Evolutionary conservation across 2,888 invertebrate genomes (phyloP).

Genomic region (Drosophila ezoana): DNA sequence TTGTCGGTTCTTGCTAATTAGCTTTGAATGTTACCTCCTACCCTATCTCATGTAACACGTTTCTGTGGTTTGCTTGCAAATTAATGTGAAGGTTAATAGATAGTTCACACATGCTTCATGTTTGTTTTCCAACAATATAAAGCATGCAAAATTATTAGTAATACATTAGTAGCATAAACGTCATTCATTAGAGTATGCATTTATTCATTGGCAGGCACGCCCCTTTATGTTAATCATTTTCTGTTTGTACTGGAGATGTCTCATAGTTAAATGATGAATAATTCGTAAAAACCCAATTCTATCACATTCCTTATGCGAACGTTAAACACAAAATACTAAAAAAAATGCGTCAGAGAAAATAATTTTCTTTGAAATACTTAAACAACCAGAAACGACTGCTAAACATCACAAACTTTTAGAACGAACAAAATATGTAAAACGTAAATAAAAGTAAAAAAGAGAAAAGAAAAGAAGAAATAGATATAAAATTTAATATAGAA

Average conservation of each 20-base stretch:
- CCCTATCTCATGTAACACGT: conserved; percentile 8
- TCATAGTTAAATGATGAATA: conserved; percentile 34
- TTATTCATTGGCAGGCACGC: neutral
- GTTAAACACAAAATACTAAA: no score
- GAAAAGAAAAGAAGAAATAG: no score
- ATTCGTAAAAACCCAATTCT: conserved; percentile 33
- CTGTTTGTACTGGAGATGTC: conserved; percentile 14
- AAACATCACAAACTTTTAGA: no score
- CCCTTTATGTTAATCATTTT: neutral
- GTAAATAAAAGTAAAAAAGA: no score
- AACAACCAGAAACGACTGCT: no score
- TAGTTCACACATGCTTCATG: neutral
- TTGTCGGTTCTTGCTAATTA: neutral
- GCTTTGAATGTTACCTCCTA: neutral
- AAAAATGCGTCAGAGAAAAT: conserved; percentile 24
- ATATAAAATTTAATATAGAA: no score
- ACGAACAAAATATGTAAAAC: no score
- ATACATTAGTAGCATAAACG: neutral
- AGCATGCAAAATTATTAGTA: neutral
- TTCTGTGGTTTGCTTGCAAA: conserved; percentile 16
- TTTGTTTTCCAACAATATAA: neutral
- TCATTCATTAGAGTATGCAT: neutral
- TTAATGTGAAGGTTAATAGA: neutral
- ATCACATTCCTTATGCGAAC: conserved; percentile 6
- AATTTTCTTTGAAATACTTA: neutral